phyloP scores from a whole-genome alignment of 2,797 vertebrate genomes.

The Vipera ursinii region DNA sequence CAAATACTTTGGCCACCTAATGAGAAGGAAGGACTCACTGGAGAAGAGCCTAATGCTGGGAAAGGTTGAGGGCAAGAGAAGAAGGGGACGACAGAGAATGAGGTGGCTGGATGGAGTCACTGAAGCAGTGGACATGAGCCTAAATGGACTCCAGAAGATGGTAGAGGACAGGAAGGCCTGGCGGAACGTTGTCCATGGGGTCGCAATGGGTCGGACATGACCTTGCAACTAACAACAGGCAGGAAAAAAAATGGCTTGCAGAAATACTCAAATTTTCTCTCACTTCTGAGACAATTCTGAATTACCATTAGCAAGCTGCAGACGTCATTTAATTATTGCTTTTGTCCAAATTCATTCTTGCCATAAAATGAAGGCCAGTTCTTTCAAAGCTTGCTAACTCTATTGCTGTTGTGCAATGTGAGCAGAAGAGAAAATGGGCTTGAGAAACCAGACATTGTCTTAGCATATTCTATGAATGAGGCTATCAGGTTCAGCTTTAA shows the following conservation, averaged over 20 bases:
- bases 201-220: too few species aligned
- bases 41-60: too few species aligned
- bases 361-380: not conserved
- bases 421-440: not conserved
- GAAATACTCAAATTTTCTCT: constrained; percentile 27
- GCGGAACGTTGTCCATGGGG: too few species aligned
- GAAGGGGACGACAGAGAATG: too few species aligned
- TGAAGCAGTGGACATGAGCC: too few species aligned
- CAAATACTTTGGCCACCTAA: too few species aligned
- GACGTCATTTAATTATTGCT: not conserved
- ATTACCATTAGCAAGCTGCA: constrained; percentile 16
- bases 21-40: too few species aligned
- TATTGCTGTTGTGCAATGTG: not conserved
- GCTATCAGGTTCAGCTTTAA: not conserved
- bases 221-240: not conserved
- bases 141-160: too few species aligned
- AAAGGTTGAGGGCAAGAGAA: too few species aligned
- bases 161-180: too few species aligned
- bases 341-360: not conserved
- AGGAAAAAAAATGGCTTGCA: constrained; percentile 12
- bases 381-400: not conserved
- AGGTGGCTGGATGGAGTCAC: too few species aligned
- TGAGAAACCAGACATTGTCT: not conserved
- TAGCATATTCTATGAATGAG: not conserved
- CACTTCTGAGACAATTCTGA: not conserved